A percentile compares a stretch with the other conserved stretches of the same genome.
Conservation (phyloP, 1,140 invertebrate genomes). For the Cotesia chilonis region DNA sequence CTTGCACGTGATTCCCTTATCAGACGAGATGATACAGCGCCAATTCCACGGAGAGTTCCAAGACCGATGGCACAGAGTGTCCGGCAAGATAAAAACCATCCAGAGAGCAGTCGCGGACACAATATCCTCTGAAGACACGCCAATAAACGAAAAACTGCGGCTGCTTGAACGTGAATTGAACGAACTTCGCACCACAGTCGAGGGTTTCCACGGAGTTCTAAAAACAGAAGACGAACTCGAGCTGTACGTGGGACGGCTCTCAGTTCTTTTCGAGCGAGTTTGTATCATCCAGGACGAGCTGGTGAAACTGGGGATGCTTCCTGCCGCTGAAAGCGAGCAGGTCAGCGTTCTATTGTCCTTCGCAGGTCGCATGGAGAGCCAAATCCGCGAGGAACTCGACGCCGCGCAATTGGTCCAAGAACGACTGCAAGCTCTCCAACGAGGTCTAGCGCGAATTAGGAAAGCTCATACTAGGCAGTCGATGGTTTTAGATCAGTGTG, state of each 20-base stretch:
- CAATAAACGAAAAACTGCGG: slow-evolving; percentile 75
- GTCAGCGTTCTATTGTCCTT: slow-evolving; percentile 75
- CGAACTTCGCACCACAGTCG: slow-evolving; percentile 73
- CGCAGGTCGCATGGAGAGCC: slow-evolving; percentile 74
- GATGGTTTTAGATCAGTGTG: slow-evolving; percentile 74
- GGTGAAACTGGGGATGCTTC: slow-evolving; percentile 76
- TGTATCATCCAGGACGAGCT: slow-evolving; percentile 80
- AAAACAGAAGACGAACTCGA: slow-evolving; percentile 84
- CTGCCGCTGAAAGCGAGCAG: slow-evolving; percentile 77
- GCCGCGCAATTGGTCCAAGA: slow-evolving; percentile 75
- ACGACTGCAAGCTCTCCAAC: slow-evolving; percentile 74
- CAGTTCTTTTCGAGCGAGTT: slow-evolving; percentile 78
- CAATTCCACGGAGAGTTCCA: slow-evolving; percentile 79
- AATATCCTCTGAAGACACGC: slow-evolving; percentile 75
- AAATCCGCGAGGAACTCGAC: slow-evolving; percentile 79
- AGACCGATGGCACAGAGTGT: slow-evolving; percentile 77
- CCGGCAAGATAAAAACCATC: slow-evolving; percentile 71
- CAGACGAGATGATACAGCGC: slow-evolving; percentile 82
- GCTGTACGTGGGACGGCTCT: slow-evolving; percentile 79
- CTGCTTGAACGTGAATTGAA: slow-evolving; percentile 77
- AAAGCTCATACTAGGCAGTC: slow-evolving; percentile 73
- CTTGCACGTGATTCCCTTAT: slow-evolving; percentile 77
- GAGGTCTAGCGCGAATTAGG: slow-evolving; percentile 72
- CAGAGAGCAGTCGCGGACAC: slow-evolving; percentile 73
- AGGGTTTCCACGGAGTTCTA: slow-evolving; percentile 77